phyloP scores from a whole-genome alignment of 1,140 invertebrate genomes.

The Parapsyche elsis region DNA sequence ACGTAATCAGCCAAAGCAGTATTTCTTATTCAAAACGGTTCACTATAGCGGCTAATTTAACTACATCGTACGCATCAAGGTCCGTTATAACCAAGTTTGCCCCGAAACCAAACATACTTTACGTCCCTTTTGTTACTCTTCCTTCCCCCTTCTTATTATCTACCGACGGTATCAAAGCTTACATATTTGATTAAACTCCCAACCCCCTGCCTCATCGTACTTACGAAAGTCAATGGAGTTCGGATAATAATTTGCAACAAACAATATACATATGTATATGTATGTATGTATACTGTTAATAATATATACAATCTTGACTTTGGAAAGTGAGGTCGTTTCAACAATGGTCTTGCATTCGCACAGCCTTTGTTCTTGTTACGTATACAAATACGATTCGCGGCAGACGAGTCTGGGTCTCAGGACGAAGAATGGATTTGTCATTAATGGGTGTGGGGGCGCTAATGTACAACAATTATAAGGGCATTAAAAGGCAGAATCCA shows the following conservation, averaged over 20 bases:
- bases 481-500: constrained; percentile 26
- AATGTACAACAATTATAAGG: constrained; percentile 33
- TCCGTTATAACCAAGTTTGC: neutral
- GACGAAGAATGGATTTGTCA: constrained; percentile 18
- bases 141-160: neutral
- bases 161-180: neutral
- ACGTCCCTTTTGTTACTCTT: constrained; percentile 4
- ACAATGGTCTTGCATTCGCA: neutral
- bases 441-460: neutral
- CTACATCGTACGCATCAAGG: neutral
- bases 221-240: neutral
- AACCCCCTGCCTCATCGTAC: neutral
- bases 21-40: neutral
- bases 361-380: no score
- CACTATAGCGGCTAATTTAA: neutral
- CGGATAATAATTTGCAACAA: neutral
- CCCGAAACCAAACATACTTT: constrained; percentile 4
- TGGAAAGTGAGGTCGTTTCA: neutral
- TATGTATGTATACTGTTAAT: no score
- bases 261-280: no score
- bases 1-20: neutral
- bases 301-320: neutral
- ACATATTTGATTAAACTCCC: neutral
- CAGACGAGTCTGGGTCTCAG: neutral
- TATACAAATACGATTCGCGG: no score